Conservation (phyloP, 2,888 invertebrate genomes). For the Andrena trimmerana region DNA sequence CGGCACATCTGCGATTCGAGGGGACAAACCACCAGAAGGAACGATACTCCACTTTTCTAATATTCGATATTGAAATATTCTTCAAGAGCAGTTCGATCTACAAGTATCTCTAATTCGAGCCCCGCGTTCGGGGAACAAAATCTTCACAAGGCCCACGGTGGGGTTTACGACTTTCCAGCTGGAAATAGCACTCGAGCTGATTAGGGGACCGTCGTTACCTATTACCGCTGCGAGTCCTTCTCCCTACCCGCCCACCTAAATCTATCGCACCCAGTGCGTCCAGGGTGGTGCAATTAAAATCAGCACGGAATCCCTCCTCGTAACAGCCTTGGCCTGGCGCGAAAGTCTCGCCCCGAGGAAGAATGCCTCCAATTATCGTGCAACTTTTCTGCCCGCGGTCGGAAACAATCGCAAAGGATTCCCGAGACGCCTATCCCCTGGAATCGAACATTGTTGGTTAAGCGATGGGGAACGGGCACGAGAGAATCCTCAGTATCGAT, state of each 20-base stretch:
- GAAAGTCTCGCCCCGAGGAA: not conserved
- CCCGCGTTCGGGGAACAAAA: too few relatives aligned
- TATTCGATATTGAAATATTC: not conserved
- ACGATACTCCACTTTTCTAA: not conserved
- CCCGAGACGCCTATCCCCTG: not conserved
- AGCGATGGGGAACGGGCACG: not conserved
- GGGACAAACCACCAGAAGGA: not conserved
- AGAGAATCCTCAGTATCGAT: not conserved
- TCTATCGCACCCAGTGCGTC: not conserved
- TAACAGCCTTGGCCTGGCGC: not conserved
- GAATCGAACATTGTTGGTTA: not conserved
- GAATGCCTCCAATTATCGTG: not conserved
- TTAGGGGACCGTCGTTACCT: too few relatives aligned
- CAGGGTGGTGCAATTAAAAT: not conserved
- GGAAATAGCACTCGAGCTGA: not conserved
- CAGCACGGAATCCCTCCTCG: not conserved
- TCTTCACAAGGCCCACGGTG: too few relatives aligned
- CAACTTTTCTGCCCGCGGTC: not conserved
- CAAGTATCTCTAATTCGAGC: too few relatives aligned
- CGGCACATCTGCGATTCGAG: constrained; percentile 14
- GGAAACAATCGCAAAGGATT: constrained; percentile 9
- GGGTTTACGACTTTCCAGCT: not conserved
- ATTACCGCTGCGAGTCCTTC: too few relatives aligned
- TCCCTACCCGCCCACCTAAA: not conserved
- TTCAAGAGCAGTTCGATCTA: not conserved